Evolutionary conservation across 2,797 vertebrate genomes (phyloP), one percentile per base, ranked within the genome.

Genomic region (Melanotaenia maccullochi): DNA sequence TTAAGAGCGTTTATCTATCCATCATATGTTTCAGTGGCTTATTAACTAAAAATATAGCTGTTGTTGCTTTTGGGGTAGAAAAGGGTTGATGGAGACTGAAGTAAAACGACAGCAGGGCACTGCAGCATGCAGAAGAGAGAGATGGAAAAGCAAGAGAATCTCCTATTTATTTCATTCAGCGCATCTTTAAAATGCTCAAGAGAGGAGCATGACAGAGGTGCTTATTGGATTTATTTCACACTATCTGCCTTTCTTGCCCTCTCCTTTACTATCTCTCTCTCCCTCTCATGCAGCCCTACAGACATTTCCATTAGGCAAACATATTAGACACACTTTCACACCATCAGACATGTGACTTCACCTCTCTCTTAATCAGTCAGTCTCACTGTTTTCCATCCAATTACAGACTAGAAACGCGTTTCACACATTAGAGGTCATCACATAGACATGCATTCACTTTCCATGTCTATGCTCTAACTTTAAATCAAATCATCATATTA

Each of bases 141-240:
- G 77, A 85, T 76, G 71, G 68, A 82, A 86, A 87, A 77, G 79
- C 82, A 82, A 68, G 81, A 85, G 60, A 75, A 86, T 84, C 83
- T 86, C 78, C 83, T 89, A 87, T 90, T 90, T 89, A 89, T 90
- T 90, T 86, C 40, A 87, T 90, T 93, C 84, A 82, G 77, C 78
- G 78, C 83, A 88, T 92, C 91, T 91, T 84, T 82, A 84, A 92
- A 87, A 89, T 32, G 65, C 80, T 90, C 75, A 82, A 84, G 84
- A 89, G 86, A 75, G 81, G 79, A 88, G 85, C 90, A 91, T 91
- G 88, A 92, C 91, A 65, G 85, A 89, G 77, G 78, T 86, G 89
- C 88, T 94, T 92, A 92, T 90, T 90, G 89, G 90, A 92, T 93
- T 92, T 92, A 90, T 83, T 88, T 76, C 84, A 68, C 78, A 70